Conservation (phyloP, 2,888 invertebrate species). For the Spodoptera picta region DNA sequence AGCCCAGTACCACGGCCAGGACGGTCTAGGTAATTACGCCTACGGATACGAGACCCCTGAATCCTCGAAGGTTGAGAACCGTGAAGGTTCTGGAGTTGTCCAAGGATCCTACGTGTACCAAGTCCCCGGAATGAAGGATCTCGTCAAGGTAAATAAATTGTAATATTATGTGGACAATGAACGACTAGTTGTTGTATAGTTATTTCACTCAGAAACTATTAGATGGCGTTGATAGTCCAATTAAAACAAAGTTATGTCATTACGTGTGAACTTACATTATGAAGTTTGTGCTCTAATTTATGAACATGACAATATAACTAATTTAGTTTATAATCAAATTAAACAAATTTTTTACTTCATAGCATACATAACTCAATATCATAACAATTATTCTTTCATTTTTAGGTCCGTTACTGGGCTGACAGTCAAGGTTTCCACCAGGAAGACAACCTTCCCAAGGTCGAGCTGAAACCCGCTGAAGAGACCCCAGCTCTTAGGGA, state of each 20-base stretch:
- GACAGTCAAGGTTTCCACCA: slow-evolving; percentile 94
- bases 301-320: background rate
- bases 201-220: too few species aligned
- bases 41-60: slow-evolving; percentile 93
- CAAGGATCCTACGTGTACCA: slow-evolving; percentile 92
- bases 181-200: too few species aligned
- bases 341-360: too few species aligned
- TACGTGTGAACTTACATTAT: too few species aligned
- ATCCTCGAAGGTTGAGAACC: slow-evolving; percentile 92
- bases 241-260: too few species aligned
- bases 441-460: slow-evolving; percentile 91
- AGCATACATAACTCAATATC: too few species aligned
- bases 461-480: slow-evolving; percentile 89
- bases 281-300: too few species aligned
- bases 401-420: slow-evolving; percentile 92
- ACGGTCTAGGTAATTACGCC: slow-evolving; percentile 91
- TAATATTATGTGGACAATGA: too few species aligned
- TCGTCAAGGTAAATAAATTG: slow-evolving; percentile 85
- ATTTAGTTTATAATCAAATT: too few species aligned
- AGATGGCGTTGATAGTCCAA: too few species aligned
- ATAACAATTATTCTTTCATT: background rate
- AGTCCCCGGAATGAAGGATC: slow-evolving; percentile 83
- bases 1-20: slow-evolving; percentile 92
- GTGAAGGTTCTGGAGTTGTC: slow-evolving; percentile 90
- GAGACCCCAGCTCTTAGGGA: slow-evolving; percentile 92